A percentile compares a stretch with the other conserved stretches of the same genome.
phyloP scores from a whole-genome alignment of 2,888 invertebrate species.

The Ariolimax columbianus region DNA sequence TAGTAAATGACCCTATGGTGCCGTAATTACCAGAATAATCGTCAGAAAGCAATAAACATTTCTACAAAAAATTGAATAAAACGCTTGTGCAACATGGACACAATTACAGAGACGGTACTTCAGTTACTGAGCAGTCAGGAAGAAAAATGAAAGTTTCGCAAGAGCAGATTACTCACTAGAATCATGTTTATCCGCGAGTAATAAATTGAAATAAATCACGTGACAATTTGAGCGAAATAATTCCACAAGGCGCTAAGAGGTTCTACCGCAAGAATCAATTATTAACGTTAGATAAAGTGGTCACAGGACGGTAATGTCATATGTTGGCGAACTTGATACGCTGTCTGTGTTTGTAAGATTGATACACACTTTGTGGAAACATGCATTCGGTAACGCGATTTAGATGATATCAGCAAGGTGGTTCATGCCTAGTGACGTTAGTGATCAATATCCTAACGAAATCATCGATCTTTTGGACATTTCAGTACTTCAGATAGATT shows the following conservation, averaged over 20 bases:
- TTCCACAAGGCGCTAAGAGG: conserved; percentile 12
- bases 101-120: too few species aligned
- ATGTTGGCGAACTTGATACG: neutral
- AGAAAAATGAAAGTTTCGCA: neutral
- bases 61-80: too few species aligned
- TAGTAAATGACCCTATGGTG: too few species aligned
- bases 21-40: too few species aligned
- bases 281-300: neutral
- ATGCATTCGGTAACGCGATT: neutral
- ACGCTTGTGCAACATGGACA: too few species aligned
- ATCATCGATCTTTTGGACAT: too few species aligned
- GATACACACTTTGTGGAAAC: neutral
- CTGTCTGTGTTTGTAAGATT: neutral
- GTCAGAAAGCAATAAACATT: too few species aligned
- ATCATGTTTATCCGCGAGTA: neutral
- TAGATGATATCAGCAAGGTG: neutral
- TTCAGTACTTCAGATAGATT: too few species aligned
- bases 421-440: too few species aligned
- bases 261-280: neutral
- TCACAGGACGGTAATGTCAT: neutral
- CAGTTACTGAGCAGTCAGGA: neutral
- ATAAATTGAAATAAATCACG: conserved; percentile 31
- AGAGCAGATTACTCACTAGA: neutral
- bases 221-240: conserved; percentile 1
- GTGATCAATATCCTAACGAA: too few species aligned